These are phyloP conservation scores for Matsumurasca onukii DNA, from an alignment of 1,140 invertebrate species.

Conservation along the genomic window DNA sequence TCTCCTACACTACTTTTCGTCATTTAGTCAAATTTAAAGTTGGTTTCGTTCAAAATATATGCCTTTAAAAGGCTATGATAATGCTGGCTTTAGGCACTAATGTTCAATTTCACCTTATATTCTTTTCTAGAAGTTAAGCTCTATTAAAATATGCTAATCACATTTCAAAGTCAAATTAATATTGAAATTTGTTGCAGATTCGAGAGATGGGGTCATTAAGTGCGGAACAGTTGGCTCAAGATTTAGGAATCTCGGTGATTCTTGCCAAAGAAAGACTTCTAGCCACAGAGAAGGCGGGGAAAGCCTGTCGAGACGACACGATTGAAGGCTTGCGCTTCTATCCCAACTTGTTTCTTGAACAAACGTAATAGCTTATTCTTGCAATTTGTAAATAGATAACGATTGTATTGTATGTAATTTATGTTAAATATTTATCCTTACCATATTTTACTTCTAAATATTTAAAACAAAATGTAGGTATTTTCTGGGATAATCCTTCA, in stretches of 20 bases:
- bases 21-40: too few species aligned
- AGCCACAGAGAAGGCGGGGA: conserved; percentile 78
- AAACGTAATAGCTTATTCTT: background rate
- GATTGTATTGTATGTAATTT: background rate
- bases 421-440: background rate
- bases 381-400: background rate
- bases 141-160: too few species aligned
- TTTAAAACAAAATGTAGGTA: background rate
- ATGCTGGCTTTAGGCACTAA: too few species aligned
- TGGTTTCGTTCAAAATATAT: too few species aligned
- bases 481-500: background rate
- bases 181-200: conserved; percentile 67
- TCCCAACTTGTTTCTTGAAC: conserved; percentile 75
- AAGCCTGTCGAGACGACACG: conserved; percentile 90
- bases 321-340: conserved; percentile 93
- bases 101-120: too few species aligned
- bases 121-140: too few species aligned
- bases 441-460: background rate
- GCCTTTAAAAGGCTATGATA: too few species aligned
- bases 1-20: too few species aligned
- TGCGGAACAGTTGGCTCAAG: conserved; percentile 81
- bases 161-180: too few species aligned
- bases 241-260: conserved; percentile 80
- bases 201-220: conserved; percentile 71
- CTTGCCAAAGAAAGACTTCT: conserved; percentile 85